phyloP scores from a whole-genome alignment of 2,888 invertebrate genomes.

The Mythimna loreyi region DNA sequence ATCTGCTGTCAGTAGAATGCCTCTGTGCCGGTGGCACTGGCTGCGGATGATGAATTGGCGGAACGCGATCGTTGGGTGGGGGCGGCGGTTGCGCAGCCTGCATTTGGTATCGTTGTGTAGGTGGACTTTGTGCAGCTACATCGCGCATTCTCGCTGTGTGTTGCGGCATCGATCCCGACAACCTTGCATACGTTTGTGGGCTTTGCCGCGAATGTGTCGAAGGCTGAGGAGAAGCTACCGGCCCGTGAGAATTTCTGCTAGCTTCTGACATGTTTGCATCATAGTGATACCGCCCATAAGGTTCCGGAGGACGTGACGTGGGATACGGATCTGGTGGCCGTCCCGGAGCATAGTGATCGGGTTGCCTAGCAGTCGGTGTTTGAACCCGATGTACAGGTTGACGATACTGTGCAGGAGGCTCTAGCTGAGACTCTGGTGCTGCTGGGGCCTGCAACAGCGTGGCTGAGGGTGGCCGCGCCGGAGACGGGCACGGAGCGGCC shows the following conservation, averaged over 20 bases:
- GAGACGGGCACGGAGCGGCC: conserved; percentile 80
- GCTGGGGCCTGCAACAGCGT: conserved; percentile 72
- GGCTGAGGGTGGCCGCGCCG: conserved; percentile 81
- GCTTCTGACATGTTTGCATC: conserved; percentile 78
- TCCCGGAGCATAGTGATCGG: conserved; percentile 81
- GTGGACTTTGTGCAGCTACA: conserved; percentile 78
- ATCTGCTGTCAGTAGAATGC: conserved; percentile 75
- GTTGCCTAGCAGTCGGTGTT: conserved; percentile 80
- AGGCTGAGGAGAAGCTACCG: conserved; percentile 81
- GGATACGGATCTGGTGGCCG: conserved; percentile 85
- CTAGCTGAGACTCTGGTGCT: conserved; percentile 76
- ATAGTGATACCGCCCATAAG: conserved; percentile 82
- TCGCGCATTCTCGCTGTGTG: conserved; percentile 82
- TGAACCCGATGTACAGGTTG: conserved; percentile 78
- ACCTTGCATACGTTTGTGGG: conserved; percentile 83
- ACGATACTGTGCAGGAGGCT: conserved; percentile 76
- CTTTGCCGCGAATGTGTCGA: conserved; percentile 81
- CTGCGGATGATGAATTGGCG: conserved; percentile 87
- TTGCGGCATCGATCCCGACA: conserved; percentile 82
- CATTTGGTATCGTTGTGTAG: conserved; percentile 80
- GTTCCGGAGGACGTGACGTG: conserved; percentile 82
- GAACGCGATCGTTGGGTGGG: conserved; percentile 86
- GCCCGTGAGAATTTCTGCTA: conserved; percentile 77
- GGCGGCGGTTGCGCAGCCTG: conserved; percentile 80
- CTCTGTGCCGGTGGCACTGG: conserved; percentile 76